Base-by-base conservation (phyloP, 1,140 invertebrate species). In the Bathynomus jamesi region DNA sequence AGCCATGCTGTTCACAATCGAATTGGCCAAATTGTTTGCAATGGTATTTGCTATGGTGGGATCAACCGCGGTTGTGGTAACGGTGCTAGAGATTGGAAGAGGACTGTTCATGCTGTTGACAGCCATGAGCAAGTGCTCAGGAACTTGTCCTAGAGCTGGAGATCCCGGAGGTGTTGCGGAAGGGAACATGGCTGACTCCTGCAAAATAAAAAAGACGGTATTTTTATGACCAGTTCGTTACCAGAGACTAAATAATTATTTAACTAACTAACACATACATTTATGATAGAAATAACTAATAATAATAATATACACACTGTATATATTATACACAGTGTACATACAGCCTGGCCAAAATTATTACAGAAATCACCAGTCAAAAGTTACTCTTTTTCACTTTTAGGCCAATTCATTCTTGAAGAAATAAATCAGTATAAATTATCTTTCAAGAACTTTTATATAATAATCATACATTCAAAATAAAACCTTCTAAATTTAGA, bases 71-170 rank as follows among this genome's bases (percentile, higher is more conserved):
- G 21, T 24, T 46, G 31, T 70, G 63, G 27, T 28, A 17, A 64
- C 24, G 24, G 72, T 30, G 60, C 53, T 28, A 13, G 70, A 61
- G 29, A 68, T 53, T 5, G 72, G 70, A 28, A 69, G 65, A 32
- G 30, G 68, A 28, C 67, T 70, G 53, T 68, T 71, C 46, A 75
- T 75, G 65, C 69, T 75, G 65, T 75, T 75, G 29, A 75, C 73
- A 17, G 73, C 73, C 73, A 75, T 71, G 28, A 75, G 61, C 1
- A 75, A 69, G 62, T 75, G 73, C 13, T 75, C 73, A 2, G 73
- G 73, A 2, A 75, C 73, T 30, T 75, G 73, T 21, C 69, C 70
- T 24, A 75, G 21, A 13, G 73, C 66, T 17, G 73, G 73, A 8
- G 69, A 71, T 69, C 70, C 69, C 3, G 73, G 69, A 64, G 70